Base-by-base conservation (phyloP, 1,140 invertebrate genomes). In the Macrobrachium rosenbergii region DNA sequence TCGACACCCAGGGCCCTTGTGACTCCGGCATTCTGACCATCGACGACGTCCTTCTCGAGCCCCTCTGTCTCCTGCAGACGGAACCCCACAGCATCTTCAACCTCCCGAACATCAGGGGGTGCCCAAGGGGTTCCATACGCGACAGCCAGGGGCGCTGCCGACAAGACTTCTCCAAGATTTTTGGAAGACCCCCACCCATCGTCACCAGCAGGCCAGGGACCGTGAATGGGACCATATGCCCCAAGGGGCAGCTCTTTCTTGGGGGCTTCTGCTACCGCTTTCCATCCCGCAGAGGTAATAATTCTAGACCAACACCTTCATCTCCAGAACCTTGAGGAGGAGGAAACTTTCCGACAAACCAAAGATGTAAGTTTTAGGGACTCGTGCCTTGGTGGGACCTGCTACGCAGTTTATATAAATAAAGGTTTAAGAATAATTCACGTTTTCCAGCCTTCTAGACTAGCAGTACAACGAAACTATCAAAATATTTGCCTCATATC, bases 61-160 rank as follows among this genome's bases (percentile, higher is more conserved):
- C 82, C 6, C 52, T 84, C 0, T 84, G 82, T n/a, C 52, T 84
- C 10, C 7, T 52, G 12, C 69, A 72, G 21, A 72, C 69, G 21
- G 63, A 62, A 2, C 63, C 82, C 6, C 82, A 84, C 62, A 78
- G 60, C 62, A 84, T 84, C 73, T 78, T 84, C 62, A 78, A 64
- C n/a, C 79, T 81, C 14, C 73, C 73, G 28, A 77, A 67, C 3
- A n/a, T 58, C 17, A 52, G 6, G 17, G 0, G 7, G 0, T 84
- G 82, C 62, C 37, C 73, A 7, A 43, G 82, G 16, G 82, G 82
- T 5, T 77, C 73, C 11, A 64, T 59, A 5, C 73, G 75, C 12
- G 82, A 84, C 43, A 7, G 1, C 5, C 6, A 12, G 8, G 82
- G 75, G 0, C 62, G 82, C 7, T 84, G 82, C n/a, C 69, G 82